phyloP scores from a whole-genome alignment of 2,888 invertebrate species.

The Ophioninae sp. region DNA sequence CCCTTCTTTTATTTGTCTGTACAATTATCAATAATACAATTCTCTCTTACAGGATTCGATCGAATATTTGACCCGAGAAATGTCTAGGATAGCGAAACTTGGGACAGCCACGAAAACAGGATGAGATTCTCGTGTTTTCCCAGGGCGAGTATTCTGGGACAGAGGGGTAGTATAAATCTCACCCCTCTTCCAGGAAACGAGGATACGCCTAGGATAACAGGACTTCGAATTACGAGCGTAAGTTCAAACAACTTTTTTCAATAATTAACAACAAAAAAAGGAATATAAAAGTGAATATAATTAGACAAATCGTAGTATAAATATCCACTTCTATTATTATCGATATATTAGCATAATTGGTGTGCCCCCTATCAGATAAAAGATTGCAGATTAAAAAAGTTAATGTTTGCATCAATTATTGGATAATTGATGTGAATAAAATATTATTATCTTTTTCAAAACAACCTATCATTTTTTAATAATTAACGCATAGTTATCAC shows the following conservation, averaged over 20 bases:
- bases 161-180: slow-evolving; percentile 77
- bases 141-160: slow-evolving; percentile 74
- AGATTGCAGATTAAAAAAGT: too few relatives aligned
- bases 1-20: neutral
- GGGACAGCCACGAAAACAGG: slow-evolving; percentile 54
- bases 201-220: slow-evolving; percentile 65
- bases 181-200: slow-evolving; percentile 71
- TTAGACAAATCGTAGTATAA: neutral
- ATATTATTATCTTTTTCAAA: neutral
- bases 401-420: neutral
- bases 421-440: neutral
- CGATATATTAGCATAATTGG: neutral
- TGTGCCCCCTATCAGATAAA: neutral
- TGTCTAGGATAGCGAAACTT: slow-evolving; percentile 34
- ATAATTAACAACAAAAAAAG: neutral
- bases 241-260: neutral
- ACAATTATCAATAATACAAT: too few relatives aligned
- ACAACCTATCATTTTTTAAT: neutral
- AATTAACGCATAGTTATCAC: neutral
- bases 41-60: slow-evolving; percentile 22
- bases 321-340: neutral
- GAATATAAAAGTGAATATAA: neutral
- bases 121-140: slow-evolving; percentile 79
- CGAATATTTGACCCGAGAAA: slow-evolving; percentile 23
- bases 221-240: slow-evolving; percentile 64